Base-by-base conservation (phyloP, 1,140 invertebrate genomes). In the Diprion similis region DNA sequence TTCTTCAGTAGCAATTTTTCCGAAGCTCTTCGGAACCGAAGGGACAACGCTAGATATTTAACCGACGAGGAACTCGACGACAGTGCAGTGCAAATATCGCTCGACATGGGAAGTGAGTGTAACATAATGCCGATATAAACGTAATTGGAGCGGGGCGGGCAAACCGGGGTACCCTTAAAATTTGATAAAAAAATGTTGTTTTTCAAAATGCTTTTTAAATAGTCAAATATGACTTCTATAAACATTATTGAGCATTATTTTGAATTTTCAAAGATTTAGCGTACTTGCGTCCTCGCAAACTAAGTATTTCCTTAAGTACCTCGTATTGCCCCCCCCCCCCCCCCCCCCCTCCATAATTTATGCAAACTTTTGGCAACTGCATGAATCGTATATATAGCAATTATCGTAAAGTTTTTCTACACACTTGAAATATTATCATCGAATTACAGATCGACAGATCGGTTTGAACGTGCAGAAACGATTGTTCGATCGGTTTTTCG, bases 1-100 rank as follows among this genome's bases (percentile, higher is more conserved):
- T 88, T 92, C 75, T 93, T 98, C 78, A 83, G 90, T 0, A 80
- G 86, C 45, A 96, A 96, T 84, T 98, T 96, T 83, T 94, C 95
- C 0, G 79, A 87, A 24, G 90, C 92, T 8, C 83, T 95, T 0
- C 84, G 90, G 19, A 80, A 85, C 3, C 84, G 93, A 65, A 74
- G 92, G 0, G 87, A 92, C 10, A 86, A 91, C 48, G 90, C 91
- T 2, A 82, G 85, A 1, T 82, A 84, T 73, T 81, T 84, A 0
- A 71, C 74, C 7, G 87, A 90, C 8, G 85, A 88, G 10, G 89
- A 90, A 1, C 83, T 94, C 47, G 76, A 89, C 1, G 84, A 87
- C 11, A 90, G 93, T 65, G 89, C 92, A 73, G 90, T 95, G 10
- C 85, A 89, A 74, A 86, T 95, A 7, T 92, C 90, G 84, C 81